These are phyloP conservation scores for Procambarus virginalis DNA, from an alignment of 1,140 invertebrate genomes.

Conservation along the genomic window DNA sequence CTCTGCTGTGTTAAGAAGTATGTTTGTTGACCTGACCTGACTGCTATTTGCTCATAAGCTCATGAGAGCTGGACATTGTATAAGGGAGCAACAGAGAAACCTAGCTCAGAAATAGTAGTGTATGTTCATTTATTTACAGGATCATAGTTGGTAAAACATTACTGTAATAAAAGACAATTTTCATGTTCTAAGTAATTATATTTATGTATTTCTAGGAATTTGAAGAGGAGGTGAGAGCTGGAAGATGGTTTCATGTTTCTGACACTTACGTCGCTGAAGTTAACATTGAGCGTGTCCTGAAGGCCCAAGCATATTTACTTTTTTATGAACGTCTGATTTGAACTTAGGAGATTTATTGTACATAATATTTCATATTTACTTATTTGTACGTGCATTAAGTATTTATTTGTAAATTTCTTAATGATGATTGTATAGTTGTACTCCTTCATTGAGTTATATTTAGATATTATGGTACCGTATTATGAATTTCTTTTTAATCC, in stretches of 20 bases:
- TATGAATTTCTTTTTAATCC: neutral
- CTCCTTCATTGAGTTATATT: neutral
- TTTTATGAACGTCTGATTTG: conserved; percentile 92
- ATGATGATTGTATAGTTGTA: neutral
- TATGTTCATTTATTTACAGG: too few species aligned
- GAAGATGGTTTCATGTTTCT: conserved; percentile 94
- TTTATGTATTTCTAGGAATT: conserved; percentile 63
- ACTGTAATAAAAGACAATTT: too few species aligned
- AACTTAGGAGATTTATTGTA: conserved; percentile 51
- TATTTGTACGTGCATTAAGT: conserved; percentile 26
- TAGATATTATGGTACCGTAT: neutral
- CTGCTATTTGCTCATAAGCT: too few species aligned
- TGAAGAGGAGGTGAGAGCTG: conserved; percentile 76
- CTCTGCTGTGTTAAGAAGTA: too few species aligned
- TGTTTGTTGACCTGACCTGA: too few species aligned
- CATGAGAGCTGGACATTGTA: too few species aligned
- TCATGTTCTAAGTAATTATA: neutral
- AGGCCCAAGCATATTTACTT: conserved; percentile 94
- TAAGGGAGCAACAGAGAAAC: too few species aligned
- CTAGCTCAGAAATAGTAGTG: too few species aligned
- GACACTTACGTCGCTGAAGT: conserved; percentile 89
- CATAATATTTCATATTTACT: conserved; percentile 21
- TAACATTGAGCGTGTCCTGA: conserved; percentile 86
- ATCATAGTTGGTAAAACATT: too few species aligned
- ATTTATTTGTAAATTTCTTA: conserved; percentile 37